Conservation (phyloP, 2,113 vertebrate genomes). For the Callipepla squamata region DNA sequence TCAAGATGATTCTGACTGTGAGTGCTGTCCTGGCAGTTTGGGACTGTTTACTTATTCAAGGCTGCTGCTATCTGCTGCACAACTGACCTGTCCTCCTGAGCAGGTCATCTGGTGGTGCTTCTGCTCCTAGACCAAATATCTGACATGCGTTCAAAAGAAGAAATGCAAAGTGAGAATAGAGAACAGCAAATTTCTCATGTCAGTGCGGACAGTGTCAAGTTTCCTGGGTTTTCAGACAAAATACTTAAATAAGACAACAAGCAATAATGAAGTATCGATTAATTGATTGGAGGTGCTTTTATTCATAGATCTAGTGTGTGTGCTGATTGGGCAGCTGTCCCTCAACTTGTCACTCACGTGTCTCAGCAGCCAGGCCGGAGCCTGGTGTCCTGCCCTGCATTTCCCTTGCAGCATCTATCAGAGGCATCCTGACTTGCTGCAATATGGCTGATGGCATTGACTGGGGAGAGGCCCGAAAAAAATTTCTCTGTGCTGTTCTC, state of each 20-base stretch:
- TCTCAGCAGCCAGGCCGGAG: neutral
- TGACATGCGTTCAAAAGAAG: neutral
- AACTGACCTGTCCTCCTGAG: neutral
- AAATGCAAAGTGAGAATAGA: neutral
- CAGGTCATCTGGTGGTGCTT: neutral
- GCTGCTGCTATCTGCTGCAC: neutral
- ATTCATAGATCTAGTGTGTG: neutral
- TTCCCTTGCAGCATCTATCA: neutral
- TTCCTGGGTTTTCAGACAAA: neutral
- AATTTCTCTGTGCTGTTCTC: neutral
- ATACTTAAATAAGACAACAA: neutral
- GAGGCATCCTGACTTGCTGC: rapidly evolving
- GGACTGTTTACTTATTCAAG: neutral
- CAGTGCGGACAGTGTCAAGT: neutral
- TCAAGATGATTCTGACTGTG: neutral
- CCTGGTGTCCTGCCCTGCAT: neutral
- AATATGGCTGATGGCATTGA: neutral
- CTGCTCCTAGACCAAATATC: neutral
- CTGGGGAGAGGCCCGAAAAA: neutral
- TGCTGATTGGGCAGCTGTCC: neutral
- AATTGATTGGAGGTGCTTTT: neutral
- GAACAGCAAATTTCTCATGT: neutral
- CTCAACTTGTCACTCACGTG: rapidly evolving
- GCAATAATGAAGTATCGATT: neutral
- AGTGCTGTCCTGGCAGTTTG: neutral